A percentile compares a stretch with the other conserved stretches of the same genome.
phyloP scores from a whole-genome alignment of 2,888 invertebrate genomes.

The Brachyptera risi region DNA sequence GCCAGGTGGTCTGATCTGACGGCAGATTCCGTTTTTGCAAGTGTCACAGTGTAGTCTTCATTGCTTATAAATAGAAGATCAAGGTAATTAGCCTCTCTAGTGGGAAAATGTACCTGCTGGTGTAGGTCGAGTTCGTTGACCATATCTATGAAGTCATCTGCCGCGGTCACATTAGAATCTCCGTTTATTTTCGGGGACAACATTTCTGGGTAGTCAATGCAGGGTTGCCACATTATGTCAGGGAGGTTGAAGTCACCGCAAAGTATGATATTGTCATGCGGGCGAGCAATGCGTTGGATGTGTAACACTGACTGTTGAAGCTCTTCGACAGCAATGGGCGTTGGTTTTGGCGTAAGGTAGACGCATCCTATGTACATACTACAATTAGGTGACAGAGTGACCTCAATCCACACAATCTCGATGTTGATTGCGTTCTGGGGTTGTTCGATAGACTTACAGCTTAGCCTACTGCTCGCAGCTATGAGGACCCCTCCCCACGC shows the following conservation, averaged over 20 bases:
- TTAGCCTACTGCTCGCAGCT: slow-evolving; percentile 1
- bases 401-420: neutral
- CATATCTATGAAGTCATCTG: neutral
- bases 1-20: neutral
- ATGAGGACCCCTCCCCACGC: slow-evolving; percentile 1
- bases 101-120: neutral
- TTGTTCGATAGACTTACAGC: neutral
- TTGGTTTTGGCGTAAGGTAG: neutral
- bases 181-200: neutral
- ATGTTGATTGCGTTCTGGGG: too few relatives aligned
- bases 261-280: neutral
- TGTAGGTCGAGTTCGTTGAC: neutral
- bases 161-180: neutral
- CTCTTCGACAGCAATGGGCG: neutral
- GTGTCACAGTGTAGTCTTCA: neutral
- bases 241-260: slow-evolving; percentile 3
- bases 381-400: neutral
- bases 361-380: neutral
- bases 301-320: neutral
- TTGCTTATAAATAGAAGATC: neutral
- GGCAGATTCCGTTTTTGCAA: neutral
- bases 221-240: neutral
- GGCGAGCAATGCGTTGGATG: neutral
- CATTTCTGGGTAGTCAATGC: neutral
- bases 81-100: neutral